phyloP scores from a whole-genome alignment of 2,797 vertebrate species.

The Xenentodon cancila region DNA sequence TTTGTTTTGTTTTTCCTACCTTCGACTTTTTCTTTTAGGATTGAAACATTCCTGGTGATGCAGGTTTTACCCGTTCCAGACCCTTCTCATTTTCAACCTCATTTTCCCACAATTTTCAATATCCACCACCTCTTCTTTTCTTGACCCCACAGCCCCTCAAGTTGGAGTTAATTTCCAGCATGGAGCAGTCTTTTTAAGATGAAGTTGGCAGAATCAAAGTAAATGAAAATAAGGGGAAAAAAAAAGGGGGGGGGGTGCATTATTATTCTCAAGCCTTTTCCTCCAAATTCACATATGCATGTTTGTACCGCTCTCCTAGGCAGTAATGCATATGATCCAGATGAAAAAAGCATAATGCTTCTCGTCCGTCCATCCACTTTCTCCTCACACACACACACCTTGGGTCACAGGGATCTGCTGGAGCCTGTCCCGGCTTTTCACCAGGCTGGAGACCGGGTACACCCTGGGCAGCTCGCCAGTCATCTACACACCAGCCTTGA shows the following conservation, averaged over 20 bases:
- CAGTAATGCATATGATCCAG: conserved; percentile 65
- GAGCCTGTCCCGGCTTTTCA: too few species aligned
- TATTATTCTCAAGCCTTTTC: conserved; percentile 43
- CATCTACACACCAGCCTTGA: conserved; percentile 48
- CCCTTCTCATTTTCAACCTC: conserved; percentile 50
- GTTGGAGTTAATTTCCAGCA: conserved; percentile 73
- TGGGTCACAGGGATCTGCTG: too few species aligned
- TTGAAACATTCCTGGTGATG: conserved; percentile 57
- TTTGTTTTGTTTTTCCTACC: conserved; percentile 70
- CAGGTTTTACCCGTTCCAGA: conserved; percentile 62
- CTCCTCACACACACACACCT: too few species aligned
- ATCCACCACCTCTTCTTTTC: conserved; percentile 43
- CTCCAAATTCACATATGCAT: conserved; percentile 52
- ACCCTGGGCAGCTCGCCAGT: too few species aligned
- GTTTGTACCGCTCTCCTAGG: conserved; percentile 59
- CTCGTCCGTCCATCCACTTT: conserved; percentile 56
- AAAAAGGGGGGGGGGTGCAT: conserved; percentile 9
- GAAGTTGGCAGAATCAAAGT: conserved; percentile 43
- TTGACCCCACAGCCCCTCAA: conserved; percentile 49
- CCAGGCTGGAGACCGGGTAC: too few species aligned
- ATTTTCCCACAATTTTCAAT: conserved; percentile 51
- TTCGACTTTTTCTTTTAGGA: conserved; percentile 11
- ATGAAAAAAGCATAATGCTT: conserved; percentile 66
- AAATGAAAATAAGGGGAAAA: conserved; percentile 17
- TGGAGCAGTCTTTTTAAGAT: conserved; percentile 58